A percentile compares a stretch with the other conserved stretches of the same genome.
Conservation (phyloP, 2,113 vertebrate species). For the Lynx canadensis region DNA sequence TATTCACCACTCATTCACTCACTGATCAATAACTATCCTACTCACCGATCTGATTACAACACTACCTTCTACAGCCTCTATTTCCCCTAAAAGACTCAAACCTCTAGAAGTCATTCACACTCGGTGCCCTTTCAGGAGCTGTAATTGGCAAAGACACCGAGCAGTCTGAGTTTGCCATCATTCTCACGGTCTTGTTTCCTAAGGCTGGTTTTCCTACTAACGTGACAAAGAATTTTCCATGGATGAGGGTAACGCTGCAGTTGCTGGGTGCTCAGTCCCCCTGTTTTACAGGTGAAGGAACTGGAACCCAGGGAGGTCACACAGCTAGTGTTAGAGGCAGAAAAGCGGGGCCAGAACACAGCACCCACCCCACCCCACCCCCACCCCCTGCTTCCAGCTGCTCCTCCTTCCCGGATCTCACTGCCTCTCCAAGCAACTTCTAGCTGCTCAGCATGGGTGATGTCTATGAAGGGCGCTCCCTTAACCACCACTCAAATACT, state of each 20-base stretch:
- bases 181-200: background rate
- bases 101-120: background rate
- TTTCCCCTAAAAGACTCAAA: background rate
- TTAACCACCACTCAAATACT: background rate
- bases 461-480: background rate
- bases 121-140: background rate
- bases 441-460: background rate
- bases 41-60: background rate
- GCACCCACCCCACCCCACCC: background rate
- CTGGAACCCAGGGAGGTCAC: background rate
- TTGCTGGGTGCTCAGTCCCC: background rate
- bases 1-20: background rate
- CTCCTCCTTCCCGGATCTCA: background rate
- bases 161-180: conserved; percentile 2
- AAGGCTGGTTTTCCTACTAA: background rate
- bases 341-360: background rate
- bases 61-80: background rate
- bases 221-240: background rate
- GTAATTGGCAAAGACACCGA: background rate
- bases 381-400: background rate
- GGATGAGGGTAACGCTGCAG: background rate
- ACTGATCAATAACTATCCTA: background rate
- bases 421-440: background rate
- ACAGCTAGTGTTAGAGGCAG: background rate
- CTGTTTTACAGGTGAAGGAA: background rate